Evolutionary conservation across 2,888 invertebrate genomes (phyloP).

Genomic region (Tipula unca): DNA sequence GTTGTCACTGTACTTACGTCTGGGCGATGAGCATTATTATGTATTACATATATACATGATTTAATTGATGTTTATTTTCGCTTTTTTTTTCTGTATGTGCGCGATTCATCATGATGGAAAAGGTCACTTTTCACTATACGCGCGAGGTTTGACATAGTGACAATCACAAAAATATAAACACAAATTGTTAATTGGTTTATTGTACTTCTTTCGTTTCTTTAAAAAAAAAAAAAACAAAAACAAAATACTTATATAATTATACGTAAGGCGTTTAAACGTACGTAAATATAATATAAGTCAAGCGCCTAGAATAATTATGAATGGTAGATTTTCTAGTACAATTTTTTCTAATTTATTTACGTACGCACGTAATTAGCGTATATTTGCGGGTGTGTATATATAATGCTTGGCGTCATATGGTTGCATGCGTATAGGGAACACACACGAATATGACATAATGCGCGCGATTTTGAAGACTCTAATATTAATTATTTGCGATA

Average conservation of each 20-base stretch:
- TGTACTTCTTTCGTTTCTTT: background rate
- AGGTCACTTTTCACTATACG: background rate
- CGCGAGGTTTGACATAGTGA: background rate
- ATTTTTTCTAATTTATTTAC: background rate
- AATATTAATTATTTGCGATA: background rate
- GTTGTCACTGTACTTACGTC: slow-evolving; percentile 8
- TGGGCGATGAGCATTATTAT: background rate
- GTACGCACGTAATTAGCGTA: background rate
- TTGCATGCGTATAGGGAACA: background rate
- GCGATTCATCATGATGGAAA: background rate
- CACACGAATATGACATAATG: background rate
- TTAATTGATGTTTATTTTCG: slow-evolving; percentile 8
- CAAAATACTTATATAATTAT: background rate
- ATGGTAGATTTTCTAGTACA: background rate
- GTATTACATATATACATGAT: background rate
- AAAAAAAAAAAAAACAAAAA: background rate
- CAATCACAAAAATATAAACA: background rate
- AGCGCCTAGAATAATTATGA: slow-evolving; percentile 14
- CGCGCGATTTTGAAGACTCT: background rate
- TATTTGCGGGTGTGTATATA: background rate
- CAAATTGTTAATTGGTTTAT: background rate
- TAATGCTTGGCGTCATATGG: background rate
- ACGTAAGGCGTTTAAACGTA: background rate
- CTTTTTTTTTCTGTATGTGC: background rate
- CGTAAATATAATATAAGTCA: slow-evolving; percentile 1